Base-by-base conservation (phyloP, 2,113 vertebrate genomes). In the Glareola pratincola region DNA sequence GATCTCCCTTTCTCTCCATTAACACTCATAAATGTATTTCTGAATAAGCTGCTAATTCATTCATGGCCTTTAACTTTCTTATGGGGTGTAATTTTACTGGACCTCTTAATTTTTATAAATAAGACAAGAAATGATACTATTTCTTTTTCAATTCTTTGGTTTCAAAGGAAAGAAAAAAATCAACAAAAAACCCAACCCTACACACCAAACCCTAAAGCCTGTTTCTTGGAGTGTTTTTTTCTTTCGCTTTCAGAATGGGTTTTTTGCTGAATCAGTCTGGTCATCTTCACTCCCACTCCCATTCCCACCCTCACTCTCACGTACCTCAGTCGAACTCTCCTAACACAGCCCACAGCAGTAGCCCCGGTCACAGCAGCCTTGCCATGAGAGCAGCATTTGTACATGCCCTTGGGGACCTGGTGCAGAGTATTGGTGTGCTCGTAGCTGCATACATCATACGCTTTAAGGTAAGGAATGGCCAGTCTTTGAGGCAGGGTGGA, bases 381-480 rank as follows among this genome's bases (percentile, higher is more conserved):
- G 99, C 99, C 0, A 99, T 99, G 57, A 98, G 99, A 95, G 99
- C 99, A 1, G 99, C 99, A 0, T 99, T 99, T 92, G 99, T 99
- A 18, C 99, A 99, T 1, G 99, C 99, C 51, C 93, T 99, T 72
- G 99, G 99, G 32, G 99, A 99, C 96, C 98, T 99, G 91, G 98
- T 99, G 2, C 99, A 99, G 95, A 99, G 99, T 50, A 96, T 99
- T 4, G 99, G 99, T 6, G 99, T 99, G 57, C 99, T 99, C 5
- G 98, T 99, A 19, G 99, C 99, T 27, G 99, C 99, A 2, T 99
- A 99, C 94, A 98, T 99, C 76, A 99, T 99, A 94, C 98, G 99
- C 77, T 99, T 99, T 54, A 99, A 99, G 99, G 99, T 99, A 87
- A 54, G 93, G 34, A 23, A 10, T 6, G n/a, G n/a, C 60, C 50